Percentiles rank a stretch among this genome's conserved stretches.
Conservation (phyloP, 2,888 invertebrate species). For the Subacronicta megacephala region DNA sequence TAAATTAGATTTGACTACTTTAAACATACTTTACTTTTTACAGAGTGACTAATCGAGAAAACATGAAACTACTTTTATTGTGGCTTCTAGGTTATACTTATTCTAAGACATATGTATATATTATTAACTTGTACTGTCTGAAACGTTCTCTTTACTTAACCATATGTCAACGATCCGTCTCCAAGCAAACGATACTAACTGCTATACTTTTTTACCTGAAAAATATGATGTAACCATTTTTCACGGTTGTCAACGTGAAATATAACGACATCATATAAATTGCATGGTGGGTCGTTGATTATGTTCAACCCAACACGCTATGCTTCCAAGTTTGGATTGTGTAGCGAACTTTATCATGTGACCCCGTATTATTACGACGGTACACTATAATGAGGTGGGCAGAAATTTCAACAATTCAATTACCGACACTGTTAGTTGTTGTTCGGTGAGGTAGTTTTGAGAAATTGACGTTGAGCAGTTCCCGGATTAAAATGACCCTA, state of each 20-base stretch:
- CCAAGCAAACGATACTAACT: too few relatives aligned
- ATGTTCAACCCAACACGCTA: conserved; percentile 47
- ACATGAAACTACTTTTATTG: too few relatives aligned
- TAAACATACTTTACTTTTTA: too few relatives aligned
- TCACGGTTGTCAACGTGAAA: conserved; percentile 44
- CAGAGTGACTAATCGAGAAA: too few relatives aligned
- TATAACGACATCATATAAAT: conserved; percentile 36
- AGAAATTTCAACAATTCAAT: conserved; percentile 25
- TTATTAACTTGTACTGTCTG: too few relatives aligned
- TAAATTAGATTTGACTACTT: too few relatives aligned
- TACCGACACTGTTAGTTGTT: conserved; percentile 2
- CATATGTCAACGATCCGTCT: too few relatives aligned
- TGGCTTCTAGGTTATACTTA: too few relatives aligned
- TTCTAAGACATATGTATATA: too few relatives aligned
- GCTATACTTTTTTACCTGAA: background rate
- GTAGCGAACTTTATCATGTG: conserved; percentile 27
- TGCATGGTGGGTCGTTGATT: conserved; percentile 29
- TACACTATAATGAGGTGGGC: conserved; percentile 3
- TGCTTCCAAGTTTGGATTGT: conserved; percentile 9
- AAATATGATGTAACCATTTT: conserved; percentile 25
- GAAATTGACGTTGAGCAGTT: background rate
- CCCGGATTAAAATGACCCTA: background rate
- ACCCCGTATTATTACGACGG: conserved; percentile 2
- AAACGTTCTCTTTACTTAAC: too few relatives aligned
- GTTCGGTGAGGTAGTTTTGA: conserved; percentile 11